Conservation (phyloP, 2,797 vertebrate genomes). For the Acipenser ruthenus region DNA sequence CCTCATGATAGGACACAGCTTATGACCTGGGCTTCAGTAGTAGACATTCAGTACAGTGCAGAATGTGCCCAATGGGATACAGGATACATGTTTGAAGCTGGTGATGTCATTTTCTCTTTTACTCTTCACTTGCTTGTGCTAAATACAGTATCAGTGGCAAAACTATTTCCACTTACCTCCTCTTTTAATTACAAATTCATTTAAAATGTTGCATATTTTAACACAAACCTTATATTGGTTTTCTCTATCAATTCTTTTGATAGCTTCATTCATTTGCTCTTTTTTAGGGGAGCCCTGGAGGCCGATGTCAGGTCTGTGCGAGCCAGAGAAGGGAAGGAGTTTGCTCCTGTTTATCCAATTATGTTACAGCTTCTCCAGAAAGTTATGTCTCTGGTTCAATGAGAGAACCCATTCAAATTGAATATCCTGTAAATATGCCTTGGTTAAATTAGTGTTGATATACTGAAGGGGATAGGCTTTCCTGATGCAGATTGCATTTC, state of each 20-base stretch:
- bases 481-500: too few species aligned
- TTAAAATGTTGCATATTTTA: background rate
- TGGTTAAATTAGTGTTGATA: too few species aligned
- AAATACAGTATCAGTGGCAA: too few species aligned
- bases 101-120: background rate
- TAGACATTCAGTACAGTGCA: too few species aligned
- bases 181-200: too few species aligned
- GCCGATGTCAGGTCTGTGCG: slow-evolving; percentile 88
- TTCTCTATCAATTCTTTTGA: background rate
- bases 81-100: background rate
- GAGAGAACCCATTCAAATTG: background rate
- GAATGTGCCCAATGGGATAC: background rate
- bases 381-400: slow-evolving; percentile 57
- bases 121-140: background rate
- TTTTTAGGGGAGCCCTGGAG: slow-evolving; percentile 76
- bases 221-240: too few species aligned
- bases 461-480: too few species aligned
- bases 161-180: too few species aligned
- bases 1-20: too few species aligned
- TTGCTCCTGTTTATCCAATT: slow-evolving; percentile 87
- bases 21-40: too few species aligned
- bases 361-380: slow-evolving; percentile 90
- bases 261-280: background rate
- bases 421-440: too few species aligned
- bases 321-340: slow-evolving; percentile 83